Conservation (phyloP, 2,888 invertebrate species). For the Lasioglossum zephyrum region DNA sequence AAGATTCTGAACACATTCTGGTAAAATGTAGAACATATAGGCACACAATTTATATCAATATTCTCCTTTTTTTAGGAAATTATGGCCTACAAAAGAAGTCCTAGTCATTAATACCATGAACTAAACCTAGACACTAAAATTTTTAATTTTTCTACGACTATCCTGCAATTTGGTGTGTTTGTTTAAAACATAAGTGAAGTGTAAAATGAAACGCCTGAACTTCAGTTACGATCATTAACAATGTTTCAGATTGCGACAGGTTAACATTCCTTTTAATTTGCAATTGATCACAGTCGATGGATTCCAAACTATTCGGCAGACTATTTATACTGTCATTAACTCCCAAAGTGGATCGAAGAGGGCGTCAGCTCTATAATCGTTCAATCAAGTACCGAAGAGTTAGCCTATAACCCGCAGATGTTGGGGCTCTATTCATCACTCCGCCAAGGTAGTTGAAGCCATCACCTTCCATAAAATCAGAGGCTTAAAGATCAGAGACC, state of each 20-base stretch:
- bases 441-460: neutral
- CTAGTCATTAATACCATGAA: too few relatives aligned
- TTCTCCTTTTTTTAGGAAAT: too few relatives aligned
- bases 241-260: neutral
- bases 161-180: neutral
- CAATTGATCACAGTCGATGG: neutral
- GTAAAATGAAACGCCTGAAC: neutral
- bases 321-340: neutral
- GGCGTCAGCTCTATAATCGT: neutral
- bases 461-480: slow-evolving; percentile 5
- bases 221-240: neutral
- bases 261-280: neutral
- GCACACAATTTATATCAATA: too few relatives aligned
- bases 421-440: neutral
- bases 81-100: too few relatives aligned
- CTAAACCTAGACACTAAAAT: neutral
- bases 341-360: neutral
- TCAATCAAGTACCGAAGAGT: slow-evolving; percentile 6
- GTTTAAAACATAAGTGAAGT: neutral
- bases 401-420: slow-evolving; percentile 3
- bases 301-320: neutral
- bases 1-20: too few relatives aligned
- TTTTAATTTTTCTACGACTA: neutral
- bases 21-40: too few relatives aligned
- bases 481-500: neutral